Evolutionary conservation across 2,113 vertebrate species (phyloP), one percentile per base, ranked within the genome.

Genomic region (Pholis gunnellus): DNA sequence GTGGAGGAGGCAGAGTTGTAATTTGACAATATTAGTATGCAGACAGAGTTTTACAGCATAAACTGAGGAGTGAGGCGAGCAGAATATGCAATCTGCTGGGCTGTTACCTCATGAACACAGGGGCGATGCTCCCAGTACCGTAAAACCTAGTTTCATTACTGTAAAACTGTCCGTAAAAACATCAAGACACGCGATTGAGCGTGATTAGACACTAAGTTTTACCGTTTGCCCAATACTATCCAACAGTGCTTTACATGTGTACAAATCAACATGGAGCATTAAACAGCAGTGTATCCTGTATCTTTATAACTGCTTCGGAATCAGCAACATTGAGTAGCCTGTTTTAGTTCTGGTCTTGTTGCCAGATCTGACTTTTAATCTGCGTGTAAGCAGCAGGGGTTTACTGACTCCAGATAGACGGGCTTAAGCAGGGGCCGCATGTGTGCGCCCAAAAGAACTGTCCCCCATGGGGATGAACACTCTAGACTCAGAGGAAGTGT

Each of bases 361-460:
- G 70, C 25, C 66, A 77, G 40, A 81, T 63, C 65, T 8, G 79
- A 85, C 78, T 84, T 82, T 60, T 69, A 75, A 75, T 90, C 81
- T 60, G 78, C 25, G 15, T 83, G 85, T 68, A 60, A 77, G 70
- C 89, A 88, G 81, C 64, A 48, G 78, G 78, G 81, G 67, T 82
- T 75, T 79, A 61, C 78, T 31, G 34, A 71, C 81, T 86, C 61
- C 67, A 65, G 44, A 86, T 64, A 79, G 83, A 76, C 31, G 13
- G 78, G 76, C 61, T 83, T 83, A 60, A 75, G 87, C 88, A 65
- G 73, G 61, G 88, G 88, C 82, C 91, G 3, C 88, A 90, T 91
- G 90, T 92, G 92, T 88, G 82, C 82, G 86, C 84, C 88, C 75
- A 38, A 85, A 84, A 89, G 84, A 89, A 75, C 86, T 70, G 91